Percentiles rank a stretch among this genome's conserved stretches.
These are phyloP conservation scores for Microhierax caerulescens DNA, from an alignment of 2,797 vertebrate genomes.

Conservation along the genomic window DNA sequence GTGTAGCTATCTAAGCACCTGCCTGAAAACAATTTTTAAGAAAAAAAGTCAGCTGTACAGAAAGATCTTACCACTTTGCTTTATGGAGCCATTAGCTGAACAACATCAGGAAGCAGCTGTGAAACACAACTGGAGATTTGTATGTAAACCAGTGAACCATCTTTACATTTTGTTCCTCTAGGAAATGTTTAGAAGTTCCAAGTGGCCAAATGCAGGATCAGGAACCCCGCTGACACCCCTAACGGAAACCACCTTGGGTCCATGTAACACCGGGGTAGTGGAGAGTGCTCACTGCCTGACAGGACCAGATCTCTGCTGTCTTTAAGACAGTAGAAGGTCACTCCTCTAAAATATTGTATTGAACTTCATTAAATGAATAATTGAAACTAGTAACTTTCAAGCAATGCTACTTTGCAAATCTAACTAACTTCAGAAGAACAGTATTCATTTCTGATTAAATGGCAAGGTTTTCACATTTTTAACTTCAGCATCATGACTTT, in stretches of 20 bases:
- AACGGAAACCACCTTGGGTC: accelerated
- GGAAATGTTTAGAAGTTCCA: not conserved
- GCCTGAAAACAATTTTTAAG: not conserved
- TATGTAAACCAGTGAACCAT: not conserved
- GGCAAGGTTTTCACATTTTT: not conserved
- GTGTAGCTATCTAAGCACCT: not conserved
- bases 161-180: not conserved
- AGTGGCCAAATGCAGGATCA: accelerated
- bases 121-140: not conserved
- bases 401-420: not conserved
- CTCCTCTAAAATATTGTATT: not conserved
- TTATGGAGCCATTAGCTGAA: accelerated
- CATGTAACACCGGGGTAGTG: accelerated
- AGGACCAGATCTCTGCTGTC: not conserved
- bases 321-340: not conserved
- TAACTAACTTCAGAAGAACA: not conserved
- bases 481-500: not conserved
- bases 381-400: not conserved
- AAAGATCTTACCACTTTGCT: not conserved
- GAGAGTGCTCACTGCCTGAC: accelerated
- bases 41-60: not conserved
- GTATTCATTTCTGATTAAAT: not conserved
- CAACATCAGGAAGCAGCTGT: not conserved
- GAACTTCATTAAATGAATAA: not conserved
- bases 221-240: not conserved